Evolutionary conservation across 2,888 invertebrate species (phyloP), one percentile per base, ranked within the genome.

Genomic region (Allophyes oxyacanthae): DNA sequence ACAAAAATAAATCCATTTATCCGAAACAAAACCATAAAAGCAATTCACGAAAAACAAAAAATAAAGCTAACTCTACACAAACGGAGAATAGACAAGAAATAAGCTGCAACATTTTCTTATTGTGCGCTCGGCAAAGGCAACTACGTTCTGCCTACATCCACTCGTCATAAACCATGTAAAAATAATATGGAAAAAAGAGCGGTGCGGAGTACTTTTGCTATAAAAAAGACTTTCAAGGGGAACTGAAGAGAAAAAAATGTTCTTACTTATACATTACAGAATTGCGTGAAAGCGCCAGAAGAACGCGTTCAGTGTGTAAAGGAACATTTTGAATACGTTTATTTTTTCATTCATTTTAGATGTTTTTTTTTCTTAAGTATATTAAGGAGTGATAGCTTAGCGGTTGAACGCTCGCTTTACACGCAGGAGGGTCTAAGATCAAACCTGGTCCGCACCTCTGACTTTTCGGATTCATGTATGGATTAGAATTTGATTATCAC

Each of bases 161-260:
- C 82, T 81, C 81, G 66, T 78, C 78, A 71, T 75, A 77, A 80
- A 81, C 78, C 80, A 79, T 81, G 81, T 81, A 86, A 83, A 83
- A 86, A 84, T 84, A 83, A 84, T 81, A 83, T 78, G 72, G 69
- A 71, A 75, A 77, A 79, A 80, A 71, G 64, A 67, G 57, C 75
- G 71, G 64, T 9, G 33, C 15, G 67, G 15, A 54, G 55, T 51
- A 34, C 60, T 68, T 44, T 45, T 8, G 28, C 44, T 51, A 41
- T 45, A 59, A 59, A 77, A 62, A 65, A 55, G 63, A 66, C 59
- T 51, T 59, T 43, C 36, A 61, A 53, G 11, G 25, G 4, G 63
- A 41, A 55, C 45, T 50, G 32, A 36, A 63, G 49, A 36, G 14
- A 72, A 64, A 28, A 72, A 48, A 68, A 52, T 51, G 52, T 53